Evolutionary conservation across 2,113 vertebrate species (phyloP), one percentile per base, ranked within the genome.

Genomic region (Chaenogobius annularis): DNA sequence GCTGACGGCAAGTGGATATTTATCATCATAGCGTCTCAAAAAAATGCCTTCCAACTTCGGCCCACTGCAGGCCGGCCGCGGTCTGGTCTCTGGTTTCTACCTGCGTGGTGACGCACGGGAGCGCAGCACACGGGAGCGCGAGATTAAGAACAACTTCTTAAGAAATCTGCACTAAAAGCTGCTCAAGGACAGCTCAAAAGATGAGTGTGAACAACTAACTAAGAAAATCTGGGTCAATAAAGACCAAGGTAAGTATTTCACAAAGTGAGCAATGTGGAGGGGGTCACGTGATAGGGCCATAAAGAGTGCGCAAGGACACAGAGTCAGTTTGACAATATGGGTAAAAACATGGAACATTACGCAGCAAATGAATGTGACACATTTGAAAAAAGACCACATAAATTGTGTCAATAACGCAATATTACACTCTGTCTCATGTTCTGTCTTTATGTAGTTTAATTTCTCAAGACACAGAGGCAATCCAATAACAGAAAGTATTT

Each of bases 401-500:
- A 22, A 22, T n/a, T 55, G 1, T 20, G 3, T 22, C 56, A 79
- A 10, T 78, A 72, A 77, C 71, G 72, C 56, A 37, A 77, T 78
- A 83, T 80, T 47, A 70, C 70, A 73, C 75, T 75, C 23, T 73
- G 69, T 68, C 61, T 87, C 43, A 54, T 79, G 43, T 71, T 78
- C 47, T 26, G 56, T n/a, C 23, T 74, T 70, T 74, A 87, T 66
- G 78, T 11, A 46, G 7, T 70, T 77, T 75, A 52, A 78, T 85
- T 83, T 72, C 74, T 73, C 65, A 78, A 72, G 78, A 81, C 20
- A 20, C 11, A 40, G 70, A 67, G 52, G 55, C 61, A 58, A 74
- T 74, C 47, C 64, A 73, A 40, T 74, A 82, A 82, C 80, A 71
- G 75, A 69, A 4, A 73, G 69, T 73, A 70, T 83, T 87, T 73